Evolutionary conservation across 2,888 invertebrate species (phyloP).

Genomic region (Sylvicola cinctus): DNA sequence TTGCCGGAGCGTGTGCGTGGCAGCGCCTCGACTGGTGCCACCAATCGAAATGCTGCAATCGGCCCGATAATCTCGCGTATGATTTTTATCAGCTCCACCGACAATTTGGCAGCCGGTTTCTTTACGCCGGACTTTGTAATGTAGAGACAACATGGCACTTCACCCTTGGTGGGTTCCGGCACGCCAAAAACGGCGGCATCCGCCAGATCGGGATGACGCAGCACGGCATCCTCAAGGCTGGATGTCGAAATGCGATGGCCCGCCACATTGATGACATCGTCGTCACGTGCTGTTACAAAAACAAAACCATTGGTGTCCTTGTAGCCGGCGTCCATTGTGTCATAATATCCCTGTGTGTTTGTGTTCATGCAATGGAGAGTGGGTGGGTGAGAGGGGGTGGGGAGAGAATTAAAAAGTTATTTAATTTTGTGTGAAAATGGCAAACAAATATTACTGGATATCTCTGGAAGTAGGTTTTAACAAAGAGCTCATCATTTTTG

Average conservation of each 20-base stretch:
- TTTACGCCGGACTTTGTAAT: conserved; percentile 36
- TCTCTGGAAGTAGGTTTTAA: conserved; percentile 59
- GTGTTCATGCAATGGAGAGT: too few relatives aligned
- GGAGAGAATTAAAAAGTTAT: too few relatives aligned
- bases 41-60: conserved; percentile 70
- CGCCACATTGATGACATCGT: conserved; percentile 86
- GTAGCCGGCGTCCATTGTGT: conserved; percentile 90
- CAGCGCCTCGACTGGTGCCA: conserved; percentile 55
- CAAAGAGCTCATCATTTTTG: conserved; percentile 57
- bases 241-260: conserved; percentile 81
- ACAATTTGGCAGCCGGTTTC: conserved; percentile 16
- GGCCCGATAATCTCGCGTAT: conserved; percentile 32
- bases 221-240: conserved; percentile 73
- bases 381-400: too few relatives aligned
- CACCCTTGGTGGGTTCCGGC: conserved; percentile 74
- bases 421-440: too few relatives aligned
- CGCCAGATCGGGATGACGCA: conserved; percentile 65
- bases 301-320: conserved; percentile 65
- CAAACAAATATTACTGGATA: conserved; percentile 47
- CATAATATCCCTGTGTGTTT: conserved; percentile 30
- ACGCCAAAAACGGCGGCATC: conserved; percentile 83
- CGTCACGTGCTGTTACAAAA: conserved; percentile 76
- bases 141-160: conserved; percentile 73
- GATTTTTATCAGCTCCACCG: conserved; percentile 21
- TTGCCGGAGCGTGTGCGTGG: conserved; percentile 73